Percentiles rank a stretch among this genome's conserved stretches.
phyloP scores from a whole-genome alignment of 1,140 invertebrate genomes.

The Drosophila punjabiensis region DNA sequence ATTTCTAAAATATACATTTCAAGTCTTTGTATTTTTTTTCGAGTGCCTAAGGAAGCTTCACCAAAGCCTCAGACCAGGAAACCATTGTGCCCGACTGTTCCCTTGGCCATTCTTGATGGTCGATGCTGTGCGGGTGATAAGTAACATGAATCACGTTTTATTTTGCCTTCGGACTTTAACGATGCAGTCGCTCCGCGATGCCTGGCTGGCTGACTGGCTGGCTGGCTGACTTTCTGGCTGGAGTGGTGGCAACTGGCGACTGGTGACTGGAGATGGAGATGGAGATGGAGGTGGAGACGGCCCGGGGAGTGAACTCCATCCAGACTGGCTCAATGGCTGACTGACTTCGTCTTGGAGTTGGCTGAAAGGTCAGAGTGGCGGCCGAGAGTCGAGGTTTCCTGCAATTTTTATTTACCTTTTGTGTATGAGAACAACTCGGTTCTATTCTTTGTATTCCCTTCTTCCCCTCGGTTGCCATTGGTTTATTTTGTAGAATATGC shows the following conservation, averaged over 20 bases:
- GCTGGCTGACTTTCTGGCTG: conserved; percentile 14
- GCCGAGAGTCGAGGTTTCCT: conserved; percentile 53
- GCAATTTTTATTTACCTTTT: conserved; percentile 83
- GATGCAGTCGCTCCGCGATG: conserved; percentile 61
- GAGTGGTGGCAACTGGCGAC: no score
- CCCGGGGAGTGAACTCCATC: conserved; percentile 42
- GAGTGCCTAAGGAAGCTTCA: conserved; percentile 35
- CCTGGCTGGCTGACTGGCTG: background rate
- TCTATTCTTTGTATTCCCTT: conserved; percentile 39
- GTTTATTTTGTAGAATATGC: conserved; percentile 43
- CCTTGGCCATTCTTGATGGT: conserved; percentile 46
- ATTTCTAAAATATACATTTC: background rate
- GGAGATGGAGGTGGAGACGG: background rate
- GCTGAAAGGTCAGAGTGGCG: conserved; percentile 67
- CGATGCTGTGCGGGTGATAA: conserved; percentile 81
- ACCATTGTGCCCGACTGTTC: conserved; percentile 62
- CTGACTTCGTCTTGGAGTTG: conserved; percentile 56
- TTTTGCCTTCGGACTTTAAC: conserved; percentile 82
- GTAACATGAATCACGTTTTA: conserved; percentile 84
- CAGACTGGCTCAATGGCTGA: conserved; percentile 66
- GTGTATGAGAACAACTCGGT: conserved; percentile 66
- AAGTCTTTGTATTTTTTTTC: background rate
- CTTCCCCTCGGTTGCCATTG: conserved; percentile 6
- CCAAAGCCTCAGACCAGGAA: conserved; percentile 61
- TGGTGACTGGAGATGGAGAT: background rate